phyloP scores from a whole-genome alignment of 2,888 invertebrate species.

The Callimorpha dominula region DNA sequence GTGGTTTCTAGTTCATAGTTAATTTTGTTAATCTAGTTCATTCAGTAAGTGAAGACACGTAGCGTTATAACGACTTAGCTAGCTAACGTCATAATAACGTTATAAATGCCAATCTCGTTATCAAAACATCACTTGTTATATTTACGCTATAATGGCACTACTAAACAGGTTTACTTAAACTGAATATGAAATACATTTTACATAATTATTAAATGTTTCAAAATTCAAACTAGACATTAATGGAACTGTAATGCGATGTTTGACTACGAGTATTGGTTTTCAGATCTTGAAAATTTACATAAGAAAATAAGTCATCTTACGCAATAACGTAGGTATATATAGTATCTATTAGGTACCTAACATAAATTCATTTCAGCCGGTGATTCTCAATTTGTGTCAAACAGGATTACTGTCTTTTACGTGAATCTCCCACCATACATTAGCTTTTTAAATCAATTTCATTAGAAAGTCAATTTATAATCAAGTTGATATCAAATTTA shows the following conservation, averaged over 20 bases:
- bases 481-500: too few species aligned
- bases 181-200: not conserved
- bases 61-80: not conserved
- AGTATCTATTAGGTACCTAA: not conserved
- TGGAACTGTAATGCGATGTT: not conserved
- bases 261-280: not conserved
- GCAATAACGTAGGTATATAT: not conserved
- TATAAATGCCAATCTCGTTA: not conserved
- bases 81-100: not conserved
- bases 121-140: not conserved
- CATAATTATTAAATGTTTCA: not conserved
- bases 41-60: not conserved
- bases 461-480: not conserved
- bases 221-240: not conserved
- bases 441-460: not conserved
- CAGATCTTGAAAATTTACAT: not conserved
- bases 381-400: not conserved
- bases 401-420: not conserved
- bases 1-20: not conserved
- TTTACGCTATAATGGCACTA: not conserved
- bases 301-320: not conserved
- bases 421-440: not conserved
- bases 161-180: not conserved
- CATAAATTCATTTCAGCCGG: not conserved
- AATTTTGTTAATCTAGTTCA: not conserved